Base-by-base conservation (phyloP, 2,113 vertebrate genomes). In the Siniperca knerii region DNA sequence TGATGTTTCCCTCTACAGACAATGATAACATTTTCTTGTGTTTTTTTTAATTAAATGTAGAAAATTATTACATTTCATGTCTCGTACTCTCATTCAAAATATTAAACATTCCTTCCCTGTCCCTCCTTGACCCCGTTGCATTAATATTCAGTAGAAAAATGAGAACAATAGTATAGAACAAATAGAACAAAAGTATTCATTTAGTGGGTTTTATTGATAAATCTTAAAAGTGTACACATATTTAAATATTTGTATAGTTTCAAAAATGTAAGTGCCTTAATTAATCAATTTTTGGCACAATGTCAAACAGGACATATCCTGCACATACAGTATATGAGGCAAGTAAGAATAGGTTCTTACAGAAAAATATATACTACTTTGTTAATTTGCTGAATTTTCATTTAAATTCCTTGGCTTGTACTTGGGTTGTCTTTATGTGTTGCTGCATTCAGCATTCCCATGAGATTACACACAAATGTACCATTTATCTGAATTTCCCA, bases 131-230 rank as follows among this genome's bases (percentile, higher is more conserved):
- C n/a, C 9, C 23, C 5, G 6, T 69, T 29, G 10, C 3, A 68
- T 8, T 13, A 0, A 62, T 16, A 68, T 37, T 67, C 2, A 42
- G n/a, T 11, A 57, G 0, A 76, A 68, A 40, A 54, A 46, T 6
- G 2, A 68, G 18, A 64, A 50, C 29, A 73, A 33, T 57, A 4
- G 25, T 25, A 25, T 25, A 25, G 25, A 25, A 25, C 25, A 25
- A 25, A 25, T 25, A 25, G 25, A 25, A 25, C 25, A 25, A 25
- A 5, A 46, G 15, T 69, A 44, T 37, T 13, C 0, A 57, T 11
- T 66, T 20, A 8, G 4, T 65, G 4, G 18, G 7, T 79, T 86
- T 88, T 89, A 89, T 87, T 86, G 62, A 81, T 75, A 86, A 84
- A 81, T 68, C 44, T 46, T 50, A 12, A 33, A 33, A 66, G 18